Conservation (phyloP, 2,113 vertebrate genomes). For the Caretta caretta region DNA sequence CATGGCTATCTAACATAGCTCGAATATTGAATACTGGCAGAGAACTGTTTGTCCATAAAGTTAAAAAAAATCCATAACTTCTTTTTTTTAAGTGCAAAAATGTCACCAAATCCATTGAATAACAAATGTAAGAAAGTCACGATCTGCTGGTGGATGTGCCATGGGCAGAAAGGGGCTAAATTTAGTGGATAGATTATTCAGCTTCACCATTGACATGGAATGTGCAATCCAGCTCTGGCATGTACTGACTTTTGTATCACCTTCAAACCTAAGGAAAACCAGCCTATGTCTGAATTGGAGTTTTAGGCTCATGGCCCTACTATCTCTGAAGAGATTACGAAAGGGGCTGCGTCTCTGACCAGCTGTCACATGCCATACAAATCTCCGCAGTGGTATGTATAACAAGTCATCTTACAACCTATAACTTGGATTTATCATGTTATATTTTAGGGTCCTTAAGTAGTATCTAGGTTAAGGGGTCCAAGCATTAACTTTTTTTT, state of each 20-base stretch:
- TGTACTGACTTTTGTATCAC: neutral
- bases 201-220: neutral
- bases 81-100: neutral
- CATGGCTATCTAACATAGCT: accelerated
- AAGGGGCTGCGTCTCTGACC: neutral
- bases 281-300: neutral
- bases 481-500: neutral
- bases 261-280: neutral
- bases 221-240: neutral
- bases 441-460: neutral
- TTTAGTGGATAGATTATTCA: neutral
- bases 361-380: neutral
- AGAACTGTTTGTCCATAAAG: neutral
- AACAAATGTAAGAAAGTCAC: neutral
- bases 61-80: neutral
- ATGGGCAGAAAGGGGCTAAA: neutral
- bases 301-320: neutral
- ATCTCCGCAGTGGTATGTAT: neutral
- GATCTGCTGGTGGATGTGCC: neutral
- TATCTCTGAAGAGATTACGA: neutral
- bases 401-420: neutral
- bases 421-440: neutral
- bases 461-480: neutral
- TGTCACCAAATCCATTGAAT: neutral
- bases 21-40: neutral